Evolutionary conservation across 2,797 vertebrate genomes (phyloP).

Genomic region (Champsocephalus gunnari): DNA sequence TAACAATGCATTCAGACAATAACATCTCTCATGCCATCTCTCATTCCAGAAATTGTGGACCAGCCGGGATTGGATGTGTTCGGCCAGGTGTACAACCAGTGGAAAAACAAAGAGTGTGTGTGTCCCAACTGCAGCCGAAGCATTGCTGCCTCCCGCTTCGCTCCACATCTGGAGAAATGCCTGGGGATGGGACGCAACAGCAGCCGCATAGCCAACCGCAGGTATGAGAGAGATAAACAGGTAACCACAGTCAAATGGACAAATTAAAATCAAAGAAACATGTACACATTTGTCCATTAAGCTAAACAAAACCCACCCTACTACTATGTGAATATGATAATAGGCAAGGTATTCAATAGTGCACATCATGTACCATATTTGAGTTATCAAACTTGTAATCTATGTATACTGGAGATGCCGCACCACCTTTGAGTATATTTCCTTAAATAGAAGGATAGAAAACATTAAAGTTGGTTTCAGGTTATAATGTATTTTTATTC

Average conservation of each 20-base stretch:
- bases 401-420: background rate
- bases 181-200: constrained; percentile 99
- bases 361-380: background rate
- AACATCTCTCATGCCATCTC: background rate
- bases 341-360: background rate
- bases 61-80: constrained; percentile 98
- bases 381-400: background rate
- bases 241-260: background rate
- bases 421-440: background rate
- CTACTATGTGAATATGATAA: background rate
- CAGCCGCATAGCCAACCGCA: constrained; percentile 97
- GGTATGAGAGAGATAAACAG: constrained; percentile 74
- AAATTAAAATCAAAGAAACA: background rate
- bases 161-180: constrained; percentile 98
- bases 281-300: background rate
- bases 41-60: constrained; percentile 94
- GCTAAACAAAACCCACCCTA: background rate
- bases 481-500: constrained; percentile 19
- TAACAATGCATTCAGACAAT: background rate
- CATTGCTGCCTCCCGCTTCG: constrained; percentile 97
- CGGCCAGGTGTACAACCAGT: constrained; percentile 99
- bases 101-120: constrained; percentile 99
- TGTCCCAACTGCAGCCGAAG: constrained; percentile 98
- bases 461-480: background rate
- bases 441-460: background rate